Percentiles rank a stretch among this genome's conserved stretches.
These are phyloP conservation scores for Eulemur rufifrons DNA, from an alignment of 2,113 vertebrate species.

Conservation along the genomic window DNA sequence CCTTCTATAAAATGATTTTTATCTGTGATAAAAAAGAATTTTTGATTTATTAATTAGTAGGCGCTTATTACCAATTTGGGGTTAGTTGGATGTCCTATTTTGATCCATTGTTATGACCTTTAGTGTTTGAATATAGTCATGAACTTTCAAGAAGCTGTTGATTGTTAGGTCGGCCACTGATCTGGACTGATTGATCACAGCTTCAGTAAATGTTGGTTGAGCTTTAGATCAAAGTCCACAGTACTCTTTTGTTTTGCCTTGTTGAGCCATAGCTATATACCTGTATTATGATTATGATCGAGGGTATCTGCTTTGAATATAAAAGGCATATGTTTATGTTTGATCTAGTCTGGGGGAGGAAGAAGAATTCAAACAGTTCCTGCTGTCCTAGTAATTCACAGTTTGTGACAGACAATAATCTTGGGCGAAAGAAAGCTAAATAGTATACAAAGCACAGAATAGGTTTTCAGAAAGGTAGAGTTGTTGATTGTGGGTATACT, in stretches of 20 bases:
- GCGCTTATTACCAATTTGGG: neutral
- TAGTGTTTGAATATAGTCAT: neutral
- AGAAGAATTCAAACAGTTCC: neutral
- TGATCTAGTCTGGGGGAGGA: neutral
- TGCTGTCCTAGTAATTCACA: neutral
- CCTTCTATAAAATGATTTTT: neutral
- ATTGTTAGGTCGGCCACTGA: neutral
- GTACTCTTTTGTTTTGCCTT: neutral
- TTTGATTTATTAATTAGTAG: neutral
- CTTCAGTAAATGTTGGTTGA: neutral
- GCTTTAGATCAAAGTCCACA: neutral
- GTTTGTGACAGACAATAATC: neutral
- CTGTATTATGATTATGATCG: neutral
- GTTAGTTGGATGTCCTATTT: conserved; percentile 2
- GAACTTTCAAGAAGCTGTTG: neutral
- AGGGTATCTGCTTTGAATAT: neutral
- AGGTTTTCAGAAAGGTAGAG: neutral
- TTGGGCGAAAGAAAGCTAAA: neutral
- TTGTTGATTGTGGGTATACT: neutral
- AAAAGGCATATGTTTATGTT: neutral
- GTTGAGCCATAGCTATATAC: neutral
- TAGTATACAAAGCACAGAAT: neutral
- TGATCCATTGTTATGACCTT: neutral
- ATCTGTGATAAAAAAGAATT: neutral
- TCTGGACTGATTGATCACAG: neutral